Evolutionary conservation across 1,140 invertebrate genomes (phyloP), one percentile per base, ranked within the genome.

Genomic region (Cydia fagiglandana): DNA sequence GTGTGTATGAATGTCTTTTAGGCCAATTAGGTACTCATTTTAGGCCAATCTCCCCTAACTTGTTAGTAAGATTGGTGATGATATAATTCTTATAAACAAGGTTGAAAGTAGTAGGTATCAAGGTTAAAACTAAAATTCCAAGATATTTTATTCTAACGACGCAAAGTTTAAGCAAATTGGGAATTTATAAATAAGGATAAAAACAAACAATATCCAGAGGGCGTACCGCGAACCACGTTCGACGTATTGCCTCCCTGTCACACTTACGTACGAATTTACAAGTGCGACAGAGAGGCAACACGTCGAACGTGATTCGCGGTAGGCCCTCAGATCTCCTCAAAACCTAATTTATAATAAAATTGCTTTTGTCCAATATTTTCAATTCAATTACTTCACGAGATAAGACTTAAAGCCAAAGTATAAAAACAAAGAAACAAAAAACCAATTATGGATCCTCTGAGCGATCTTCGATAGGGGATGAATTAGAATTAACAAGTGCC

Each of bases 341-440:
- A 61, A 61, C 17, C 56, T 61, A 61, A 61, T 61, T 61, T 24
- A 24, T 24, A 61, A 61, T 24, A 7, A 61, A 61, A 61, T 61
- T 61, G 56, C 56, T 61, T 61, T 24, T 61, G 24, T 2, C 56
- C 56, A 61, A 61, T 61, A 61, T 61, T 61, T 61, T 24, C 17
- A 24, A 24, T 24, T 61, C 56, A 61, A 61, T 61, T 61, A 61
- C 56, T 24, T 53, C 20, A 24, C 28, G 17, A 66, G 30, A 28
- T 28, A 24, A 64, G 24, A n/a, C 15, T 66, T 38, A 66, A 66
- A 38, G 64, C 15, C 9, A 66, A 66, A 66, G 24, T 30, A 38
- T 12, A 66, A 66, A 34, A 64, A 64, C 61, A 64, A 70, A 70
- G 66, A 45, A 70, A 70, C 30, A 20, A 38, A 45, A 47, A 70